Evolutionary conservation across 2,113 vertebrate genomes (phyloP), one percentile per base, ranked within the genome.

Genomic region (Gadus chalcogrammus): DNA sequence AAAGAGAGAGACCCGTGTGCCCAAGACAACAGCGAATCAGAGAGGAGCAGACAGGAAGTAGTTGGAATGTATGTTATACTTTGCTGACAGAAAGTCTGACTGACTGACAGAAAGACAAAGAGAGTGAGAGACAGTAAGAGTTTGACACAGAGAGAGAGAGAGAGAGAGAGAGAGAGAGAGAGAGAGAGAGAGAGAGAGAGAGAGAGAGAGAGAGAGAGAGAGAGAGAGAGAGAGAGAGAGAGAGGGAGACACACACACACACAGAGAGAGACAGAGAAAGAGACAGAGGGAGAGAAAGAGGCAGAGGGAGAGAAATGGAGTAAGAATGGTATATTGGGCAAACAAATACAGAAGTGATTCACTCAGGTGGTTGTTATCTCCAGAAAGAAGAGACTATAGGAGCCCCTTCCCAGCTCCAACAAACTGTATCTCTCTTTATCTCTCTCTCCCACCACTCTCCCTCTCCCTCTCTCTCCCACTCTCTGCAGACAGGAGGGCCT

Each of bases 401-500:
- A 31, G 31, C 31, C 31, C 31, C 31, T 35, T 35, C 31, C 31
- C 31, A 55, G 53, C 53, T 9, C 53, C 53, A 55, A 55, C 53
- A 11, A 16, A 55, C 53, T 55, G 3, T 16, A 13, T 55, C 2
- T 61, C 2, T 61, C n/a, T 12, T 11, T 27, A 3, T 62, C 60
- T 62, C 61, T 62, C 61, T 28, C 61, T 62, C 58, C 53, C 53
- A 61, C 42, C 70, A 70, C 75, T 61, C 61, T 66, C 67, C 53
- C 15, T 42, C 64, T 76, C 48, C 12, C 35, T 48, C 69, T 22
- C 28, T 64, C 74, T 78, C 68, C 72, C 68, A 63, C 60, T 79
- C 68, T 73, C 69, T 70, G 58, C 73, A 82, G 75, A 92, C 90
- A 92, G 90, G 79, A 87, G 82, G 69, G 56, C 70, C 76, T 83